Percentiles rank a stretch among this genome's conserved stretches.
These are phyloP conservation scores for Cherax destructor DNA, from an alignment of 1,140 invertebrate genomes.

Conservation along the genomic window DNA sequence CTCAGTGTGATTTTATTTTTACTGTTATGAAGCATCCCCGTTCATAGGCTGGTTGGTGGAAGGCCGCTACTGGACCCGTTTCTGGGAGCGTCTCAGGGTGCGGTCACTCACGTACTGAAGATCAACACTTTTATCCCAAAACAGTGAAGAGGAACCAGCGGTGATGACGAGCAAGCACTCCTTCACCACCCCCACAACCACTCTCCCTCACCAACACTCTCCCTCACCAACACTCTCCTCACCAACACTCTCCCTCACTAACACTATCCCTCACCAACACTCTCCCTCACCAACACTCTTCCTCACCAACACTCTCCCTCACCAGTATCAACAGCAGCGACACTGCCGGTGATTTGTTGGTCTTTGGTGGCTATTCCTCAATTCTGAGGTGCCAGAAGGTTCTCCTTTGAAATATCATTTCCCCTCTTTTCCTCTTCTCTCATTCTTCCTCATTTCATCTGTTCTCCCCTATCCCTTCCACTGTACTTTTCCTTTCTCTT, in stretches of 20 bases:
- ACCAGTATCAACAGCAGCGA: background rate
- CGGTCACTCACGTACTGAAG: no score
- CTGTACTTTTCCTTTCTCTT: constrained; percentile 3
- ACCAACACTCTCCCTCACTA: background rate
- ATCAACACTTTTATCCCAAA: no score
- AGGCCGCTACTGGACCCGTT: background rate
- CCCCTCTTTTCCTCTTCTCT: background rate
- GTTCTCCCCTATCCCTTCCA: background rate
- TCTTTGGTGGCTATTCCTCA: no score
- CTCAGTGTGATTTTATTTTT: constrained; percentile 5
- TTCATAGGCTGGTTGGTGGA: background rate
- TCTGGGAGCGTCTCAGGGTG: background rate
- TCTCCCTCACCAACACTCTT: constrained; percentile 28
- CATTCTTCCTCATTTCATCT: background rate
- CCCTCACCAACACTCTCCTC: no score
- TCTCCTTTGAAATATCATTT: background rate
- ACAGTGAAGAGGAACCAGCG: no score
- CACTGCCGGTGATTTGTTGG: no score
- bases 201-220: no score
- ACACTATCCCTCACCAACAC: constrained; percentile 1
- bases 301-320: constrained; percentile 4
- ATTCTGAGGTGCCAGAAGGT: no score
- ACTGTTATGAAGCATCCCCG: constrained; percentile 6
- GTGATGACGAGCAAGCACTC: no score
- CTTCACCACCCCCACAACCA: no score